Conservation (phyloP, 2,113 vertebrate species). For the Elaphurus davidianus region DNA sequence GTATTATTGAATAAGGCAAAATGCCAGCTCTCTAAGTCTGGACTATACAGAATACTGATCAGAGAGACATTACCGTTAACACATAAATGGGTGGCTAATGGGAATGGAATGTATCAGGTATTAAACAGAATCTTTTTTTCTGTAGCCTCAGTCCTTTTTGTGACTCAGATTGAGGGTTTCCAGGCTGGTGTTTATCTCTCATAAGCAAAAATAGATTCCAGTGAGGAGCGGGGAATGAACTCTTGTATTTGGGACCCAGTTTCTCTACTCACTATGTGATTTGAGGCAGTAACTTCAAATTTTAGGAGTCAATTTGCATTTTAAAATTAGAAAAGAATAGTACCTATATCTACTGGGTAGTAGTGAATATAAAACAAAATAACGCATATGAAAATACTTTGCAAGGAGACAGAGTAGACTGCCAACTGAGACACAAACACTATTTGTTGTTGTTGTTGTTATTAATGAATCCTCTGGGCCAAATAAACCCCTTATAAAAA, state of each 20-base stretch:
- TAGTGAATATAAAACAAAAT: neutral
- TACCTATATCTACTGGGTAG: neutral
- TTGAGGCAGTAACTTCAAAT: neutral
- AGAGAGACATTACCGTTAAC: neutral
- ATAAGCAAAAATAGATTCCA: neutral
- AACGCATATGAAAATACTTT: neutral
- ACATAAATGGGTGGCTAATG: neutral
- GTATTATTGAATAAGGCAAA: neutral
- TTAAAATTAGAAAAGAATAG: neutral
- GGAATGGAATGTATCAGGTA: neutral
- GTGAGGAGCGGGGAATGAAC: neutral
- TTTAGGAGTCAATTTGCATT: neutral
- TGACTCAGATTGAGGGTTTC: neutral
- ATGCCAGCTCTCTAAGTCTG: neutral
- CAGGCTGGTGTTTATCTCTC: neutral
- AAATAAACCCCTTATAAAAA: slow-evolving; percentile 51
- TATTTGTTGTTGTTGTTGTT: slow-evolving; percentile 1
- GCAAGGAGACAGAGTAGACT: neutral
- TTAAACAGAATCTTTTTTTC: neutral
- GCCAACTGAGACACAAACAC: neutral
- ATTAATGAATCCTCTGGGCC: slow-evolving; percentile 54
- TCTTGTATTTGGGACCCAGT: neutral
- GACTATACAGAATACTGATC: neutral
- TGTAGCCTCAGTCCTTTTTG: neutral
- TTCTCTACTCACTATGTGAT: neutral